phyloP scores from a whole-genome alignment of 2,888 invertebrate genomes.

The Morinoia aosen region DNA sequence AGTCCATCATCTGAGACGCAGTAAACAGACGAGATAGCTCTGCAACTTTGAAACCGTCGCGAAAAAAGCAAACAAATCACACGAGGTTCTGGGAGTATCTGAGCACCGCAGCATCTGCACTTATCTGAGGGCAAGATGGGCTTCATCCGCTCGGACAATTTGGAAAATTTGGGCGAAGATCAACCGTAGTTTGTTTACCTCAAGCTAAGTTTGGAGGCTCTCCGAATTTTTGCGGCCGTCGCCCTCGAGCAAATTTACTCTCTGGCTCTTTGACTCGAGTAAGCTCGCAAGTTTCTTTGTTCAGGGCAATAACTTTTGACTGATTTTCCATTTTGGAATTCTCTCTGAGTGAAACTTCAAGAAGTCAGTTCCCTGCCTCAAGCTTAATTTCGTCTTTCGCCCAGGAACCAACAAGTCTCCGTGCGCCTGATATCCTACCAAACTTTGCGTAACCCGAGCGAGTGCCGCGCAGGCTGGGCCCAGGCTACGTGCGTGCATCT shows the following conservation, averaged over 20 bases:
- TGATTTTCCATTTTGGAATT: conserved; percentile 43
- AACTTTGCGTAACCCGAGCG: neutral
- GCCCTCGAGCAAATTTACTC: conserved; percentile 51
- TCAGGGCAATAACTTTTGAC: conserved; percentile 51
- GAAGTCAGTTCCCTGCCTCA: conserved; percentile 23
- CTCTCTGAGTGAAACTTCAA: conserved; percentile 22
- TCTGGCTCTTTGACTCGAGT: conserved; percentile 45
- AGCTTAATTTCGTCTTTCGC: neutral
- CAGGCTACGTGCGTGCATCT: neutral
- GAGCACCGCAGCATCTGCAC: neutral
- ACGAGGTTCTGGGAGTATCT: neutral
- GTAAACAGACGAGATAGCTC: neutral
- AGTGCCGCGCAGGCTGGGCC: neutral
- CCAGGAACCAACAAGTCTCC: neutral
- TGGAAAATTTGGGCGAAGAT: conserved; percentile 40
- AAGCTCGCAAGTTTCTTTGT: conserved; percentile 38
- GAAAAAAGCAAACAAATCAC: neutral
- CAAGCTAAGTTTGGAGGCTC: conserved; percentile 49
- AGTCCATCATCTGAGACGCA: neutral
- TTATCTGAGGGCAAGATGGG: neutral
- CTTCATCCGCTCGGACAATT: conserved; percentile 35
- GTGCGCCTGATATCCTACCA: neutral
- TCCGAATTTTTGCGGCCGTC: conserved; percentile 15
- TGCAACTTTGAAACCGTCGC: neutral
- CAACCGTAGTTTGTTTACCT: conserved; percentile 50